Evolutionary conservation across 2,797 vertebrate genomes (phyloP).

Genomic region (Coluber constrictor): DNA sequence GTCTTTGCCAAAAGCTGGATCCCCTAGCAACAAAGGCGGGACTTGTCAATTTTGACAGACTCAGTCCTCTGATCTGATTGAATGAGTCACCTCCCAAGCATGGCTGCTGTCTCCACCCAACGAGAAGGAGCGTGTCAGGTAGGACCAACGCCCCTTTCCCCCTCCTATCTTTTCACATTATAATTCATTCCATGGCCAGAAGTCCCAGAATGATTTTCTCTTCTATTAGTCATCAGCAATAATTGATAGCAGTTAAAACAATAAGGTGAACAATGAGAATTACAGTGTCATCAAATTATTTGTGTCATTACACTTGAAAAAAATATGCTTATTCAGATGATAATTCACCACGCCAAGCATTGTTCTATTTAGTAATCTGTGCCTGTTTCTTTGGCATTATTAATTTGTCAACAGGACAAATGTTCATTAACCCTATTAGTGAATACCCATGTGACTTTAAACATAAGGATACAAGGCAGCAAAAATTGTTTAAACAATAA

Average conservation of each 20-base stretch:
- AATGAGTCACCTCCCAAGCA: no score
- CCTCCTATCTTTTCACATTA: constrained; percentile 52
- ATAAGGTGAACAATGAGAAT: constrained; percentile 63
- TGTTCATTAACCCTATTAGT: constrained; percentile 56
- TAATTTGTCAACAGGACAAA: constrained; percentile 60
- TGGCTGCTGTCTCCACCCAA: no score
- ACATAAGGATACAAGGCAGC: constrained; percentile 50
- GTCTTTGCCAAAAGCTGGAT: no score
- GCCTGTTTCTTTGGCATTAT: constrained; percentile 51
- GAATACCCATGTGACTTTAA: constrained; percentile 57
- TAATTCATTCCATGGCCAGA: constrained; percentile 65
- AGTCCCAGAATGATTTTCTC: constrained; percentile 64
- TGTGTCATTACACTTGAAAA: constrained; percentile 62
- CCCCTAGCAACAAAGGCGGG: no score
- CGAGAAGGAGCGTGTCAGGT: no score
- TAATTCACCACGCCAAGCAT: constrained; percentile 60
- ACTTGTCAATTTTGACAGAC: no score
- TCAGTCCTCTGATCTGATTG: no score
- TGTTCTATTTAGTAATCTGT: constrained; percentile 58
- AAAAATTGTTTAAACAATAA: constrained; percentile 59
- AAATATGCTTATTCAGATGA: constrained; percentile 56
- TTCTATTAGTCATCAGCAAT: constrained; percentile 67
- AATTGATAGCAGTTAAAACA: constrained; percentile 63
- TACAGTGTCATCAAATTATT: constrained; percentile 73
- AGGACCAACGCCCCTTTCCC: constrained; percentile 7